Evolutionary conservation across 2,113 vertebrate species (phyloP).

Genomic region (Eulacestoma nigropectus): DNA sequence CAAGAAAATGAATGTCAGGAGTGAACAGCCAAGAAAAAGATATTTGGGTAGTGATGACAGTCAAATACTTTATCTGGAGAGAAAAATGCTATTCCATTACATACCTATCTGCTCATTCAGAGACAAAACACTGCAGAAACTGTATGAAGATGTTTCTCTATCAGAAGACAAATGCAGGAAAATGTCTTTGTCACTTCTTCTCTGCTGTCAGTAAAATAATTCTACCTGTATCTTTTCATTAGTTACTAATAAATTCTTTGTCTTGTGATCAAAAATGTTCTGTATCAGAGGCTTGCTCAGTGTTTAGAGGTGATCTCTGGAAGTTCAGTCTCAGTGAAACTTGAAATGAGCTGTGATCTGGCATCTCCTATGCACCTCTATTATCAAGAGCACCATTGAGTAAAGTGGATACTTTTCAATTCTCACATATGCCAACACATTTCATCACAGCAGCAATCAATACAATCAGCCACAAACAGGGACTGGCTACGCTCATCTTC

Average conservation of each 20-base stretch:
- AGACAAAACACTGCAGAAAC: not conserved
- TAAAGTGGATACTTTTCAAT: not conserved
- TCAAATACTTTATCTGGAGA: not conserved
- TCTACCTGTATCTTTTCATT: not conserved
- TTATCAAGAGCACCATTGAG: not conserved
- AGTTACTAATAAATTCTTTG: not conserved
- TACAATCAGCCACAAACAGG: not conserved
- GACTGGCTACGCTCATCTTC: not conserved
- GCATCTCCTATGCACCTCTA: not conserved
- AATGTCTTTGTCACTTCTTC: not conserved
- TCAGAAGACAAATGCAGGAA: not conserved
- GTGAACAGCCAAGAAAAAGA: not conserved
- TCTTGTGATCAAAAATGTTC: not conserved
- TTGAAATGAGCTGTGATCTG: not conserved
- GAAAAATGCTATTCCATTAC: conserved; percentile 1
- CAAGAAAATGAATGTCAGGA: not conserved
- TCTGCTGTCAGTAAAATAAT: not conserved
- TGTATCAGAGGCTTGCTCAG: not conserved
- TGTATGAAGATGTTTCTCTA: not conserved
- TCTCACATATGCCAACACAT: not conserved
- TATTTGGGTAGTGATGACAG: not conserved
- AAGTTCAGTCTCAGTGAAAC: not conserved
- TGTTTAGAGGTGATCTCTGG: not conserved
- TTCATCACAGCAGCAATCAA: not conserved
- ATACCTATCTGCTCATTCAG: not conserved